Percentiles rank a stretch among this genome's conserved stretches.
Evolutionary conservation across 92 coral and sea anemone genomes (phyloP).

Genomic region (Hydrozoanthus gracilis): DNA sequence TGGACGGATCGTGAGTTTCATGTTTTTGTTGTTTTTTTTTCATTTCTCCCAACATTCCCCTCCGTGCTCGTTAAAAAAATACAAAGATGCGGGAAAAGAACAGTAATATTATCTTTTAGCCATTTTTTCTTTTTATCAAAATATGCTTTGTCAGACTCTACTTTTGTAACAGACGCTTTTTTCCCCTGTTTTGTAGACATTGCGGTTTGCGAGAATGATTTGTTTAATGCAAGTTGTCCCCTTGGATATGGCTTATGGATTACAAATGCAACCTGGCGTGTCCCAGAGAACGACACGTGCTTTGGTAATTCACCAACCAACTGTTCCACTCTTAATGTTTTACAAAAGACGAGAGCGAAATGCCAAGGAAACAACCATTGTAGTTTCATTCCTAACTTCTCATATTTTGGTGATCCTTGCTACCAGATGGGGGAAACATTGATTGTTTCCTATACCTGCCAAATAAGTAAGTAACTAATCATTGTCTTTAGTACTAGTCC

Average conservation of each 20-base stretch:
- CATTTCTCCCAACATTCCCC: no score
- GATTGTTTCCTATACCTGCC: conserved; percentile 9
- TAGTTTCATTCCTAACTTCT: neutral
- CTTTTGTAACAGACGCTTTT: no score
- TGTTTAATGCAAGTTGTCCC: conserved; percentile 8
- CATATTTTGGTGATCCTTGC: conserved; percentile 13
- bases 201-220: neutral
- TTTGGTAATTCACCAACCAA: no score
- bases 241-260: conserved; percentile 12
- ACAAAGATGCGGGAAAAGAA: no score
- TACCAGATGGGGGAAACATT: neutral
- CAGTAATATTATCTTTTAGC: no score
- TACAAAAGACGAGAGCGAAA: conserved; percentile 16
- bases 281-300: neutral
- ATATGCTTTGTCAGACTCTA: no score
- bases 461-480: conserved; percentile 10
- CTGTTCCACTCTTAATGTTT: neutral
- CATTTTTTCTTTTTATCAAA: no score
- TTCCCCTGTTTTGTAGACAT: neutral
- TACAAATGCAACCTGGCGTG: conserved; percentile 24
- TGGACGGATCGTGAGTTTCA: no score
- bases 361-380: conserved; percentile 42
- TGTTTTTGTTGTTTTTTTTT: no score
- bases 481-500: neutral
- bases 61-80: no score